Conservation (phyloP, 1,140 invertebrate genomes). For the Phocides pigmalion region DNA sequence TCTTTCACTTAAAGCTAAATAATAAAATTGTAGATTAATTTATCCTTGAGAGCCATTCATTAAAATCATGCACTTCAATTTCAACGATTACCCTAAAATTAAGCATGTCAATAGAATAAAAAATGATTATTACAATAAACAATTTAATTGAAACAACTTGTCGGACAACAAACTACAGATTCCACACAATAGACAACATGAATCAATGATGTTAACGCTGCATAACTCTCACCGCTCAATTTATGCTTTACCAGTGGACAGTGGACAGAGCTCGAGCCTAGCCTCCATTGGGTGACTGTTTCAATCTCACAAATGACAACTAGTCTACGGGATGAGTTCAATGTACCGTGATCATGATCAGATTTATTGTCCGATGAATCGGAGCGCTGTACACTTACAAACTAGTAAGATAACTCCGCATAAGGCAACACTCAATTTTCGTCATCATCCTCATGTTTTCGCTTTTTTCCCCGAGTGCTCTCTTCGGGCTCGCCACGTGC, state of each 20-base stretch:
- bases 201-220: constrained; percentile 51
- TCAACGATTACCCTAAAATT: constrained; percentile 76
- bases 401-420: constrained; percentile 76
- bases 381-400: constrained; percentile 81
- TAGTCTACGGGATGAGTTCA: constrained; percentile 53
- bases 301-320: constrained; percentile 67
- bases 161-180: constrained; percentile 80
- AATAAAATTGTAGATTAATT: constrained; percentile 55
- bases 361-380: constrained; percentile 79
- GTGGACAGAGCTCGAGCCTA: constrained; percentile 34
- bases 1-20: constrained; percentile 69
- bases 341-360: constrained; percentile 50
- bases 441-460: constrained; percentile 82
- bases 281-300: constrained; percentile 43
- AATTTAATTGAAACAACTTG: constrained; percentile 79
- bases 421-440: constrained; percentile 81
- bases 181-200: constrained; percentile 61
- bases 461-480: constrained; percentile 83
- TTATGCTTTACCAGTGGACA: constrained; percentile 9
- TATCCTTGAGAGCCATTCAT: constrained; percentile 67
- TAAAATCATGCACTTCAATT: constrained; percentile 73
- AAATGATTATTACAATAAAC: constrained; percentile 78
- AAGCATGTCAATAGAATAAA: constrained; percentile 82
- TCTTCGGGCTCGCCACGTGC: constrained; percentile 72
- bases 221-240: constrained; percentile 32